Evolutionary conservation across 2,888 invertebrate genomes (phyloP).

Genomic region (Tachina lurida): DNA sequence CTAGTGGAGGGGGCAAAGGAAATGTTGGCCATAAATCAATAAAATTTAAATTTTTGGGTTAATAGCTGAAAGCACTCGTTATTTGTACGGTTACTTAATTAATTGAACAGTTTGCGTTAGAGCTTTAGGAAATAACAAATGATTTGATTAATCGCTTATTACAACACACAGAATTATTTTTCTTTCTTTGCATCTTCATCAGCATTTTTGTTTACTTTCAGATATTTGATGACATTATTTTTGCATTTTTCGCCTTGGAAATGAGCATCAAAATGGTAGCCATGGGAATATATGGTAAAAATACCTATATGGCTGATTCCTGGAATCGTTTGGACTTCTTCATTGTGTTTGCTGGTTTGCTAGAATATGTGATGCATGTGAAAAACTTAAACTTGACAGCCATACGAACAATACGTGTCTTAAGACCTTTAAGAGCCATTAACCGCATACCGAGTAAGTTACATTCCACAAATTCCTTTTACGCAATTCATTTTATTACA

Average conservation of each 20-base stretch:
- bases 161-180: not conserved
- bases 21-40: conserved; percentile 2
- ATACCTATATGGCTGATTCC: conserved; percentile 97
- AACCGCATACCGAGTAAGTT: conserved; percentile 99
- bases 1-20: not conserved
- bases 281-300: conserved; percentile 97
- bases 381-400: conserved; percentile 99
- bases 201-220: conserved; percentile 81
- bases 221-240: conserved; percentile 99
- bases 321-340: conserved; percentile 99
- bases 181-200: not conserved
- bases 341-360: conserved; percentile 96
- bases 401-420: conserved; percentile 98
- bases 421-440: conserved; percentile 98
- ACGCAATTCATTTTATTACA: too few species aligned
- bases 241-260: conserved; percentile 98
- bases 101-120: not conserved
- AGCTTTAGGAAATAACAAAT: not conserved
- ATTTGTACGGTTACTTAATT: conserved; percentile 3
- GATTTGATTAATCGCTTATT: too few species aligned
- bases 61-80: conserved; percentile 14
- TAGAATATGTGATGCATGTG: conserved; percentile 96
- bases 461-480: not conserved
- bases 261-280: conserved; percentile 99
- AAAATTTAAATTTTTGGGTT: not conserved